phyloP scores from a whole-genome alignment of 1,140 invertebrate species.

The Atopsyche davidsoni region DNA sequence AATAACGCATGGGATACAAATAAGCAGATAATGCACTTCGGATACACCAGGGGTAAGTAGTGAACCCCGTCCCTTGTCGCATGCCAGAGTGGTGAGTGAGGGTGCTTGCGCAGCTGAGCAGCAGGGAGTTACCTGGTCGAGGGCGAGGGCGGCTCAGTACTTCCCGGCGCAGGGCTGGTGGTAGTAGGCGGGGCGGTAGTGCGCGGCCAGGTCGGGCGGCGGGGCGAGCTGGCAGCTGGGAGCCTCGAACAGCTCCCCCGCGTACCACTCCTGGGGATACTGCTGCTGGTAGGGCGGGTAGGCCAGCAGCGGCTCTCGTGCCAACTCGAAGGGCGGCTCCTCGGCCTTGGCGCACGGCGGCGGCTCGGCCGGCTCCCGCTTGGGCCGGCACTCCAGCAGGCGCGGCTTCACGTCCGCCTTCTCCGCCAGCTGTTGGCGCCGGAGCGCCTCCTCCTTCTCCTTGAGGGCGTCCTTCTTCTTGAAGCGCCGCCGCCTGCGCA shows the following conservation, averaged over 20 bases:
- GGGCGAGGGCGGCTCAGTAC: conserved; percentile 14
- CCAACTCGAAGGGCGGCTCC: conserved; percentile 42
- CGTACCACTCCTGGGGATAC: conserved; percentile 49
- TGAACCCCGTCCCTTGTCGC: neutral
- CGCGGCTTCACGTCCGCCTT: conserved; percentile 50
- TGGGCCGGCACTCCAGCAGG: conserved; percentile 56
- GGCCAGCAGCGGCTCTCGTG: conserved; percentile 47
- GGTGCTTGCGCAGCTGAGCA: neutral
- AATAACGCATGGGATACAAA: no score
- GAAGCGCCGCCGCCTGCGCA: conserved; percentile 84
- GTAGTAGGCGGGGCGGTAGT: conserved; percentile 48
- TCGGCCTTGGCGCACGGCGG: conserved; percentile 29
- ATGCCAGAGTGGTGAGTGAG: neutral
- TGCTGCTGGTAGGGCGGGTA: conserved; percentile 37
- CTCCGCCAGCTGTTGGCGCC: conserved; percentile 62
- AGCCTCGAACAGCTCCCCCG: conserved; percentile 47
- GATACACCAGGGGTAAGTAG: no score
- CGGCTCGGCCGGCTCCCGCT: conserved; percentile 55
- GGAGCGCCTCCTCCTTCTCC: conserved; percentile 81
- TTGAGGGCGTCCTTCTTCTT: conserved; percentile 92
- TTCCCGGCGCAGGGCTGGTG: conserved; percentile 44
- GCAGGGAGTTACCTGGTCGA: neutral
- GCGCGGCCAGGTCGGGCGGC: conserved; percentile 49
- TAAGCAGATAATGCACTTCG: no score
- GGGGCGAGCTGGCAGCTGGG: conserved; percentile 53